Base-by-base conservation (phyloP, 2,888 invertebrate species). In the Ypsolopha sequella region DNA sequence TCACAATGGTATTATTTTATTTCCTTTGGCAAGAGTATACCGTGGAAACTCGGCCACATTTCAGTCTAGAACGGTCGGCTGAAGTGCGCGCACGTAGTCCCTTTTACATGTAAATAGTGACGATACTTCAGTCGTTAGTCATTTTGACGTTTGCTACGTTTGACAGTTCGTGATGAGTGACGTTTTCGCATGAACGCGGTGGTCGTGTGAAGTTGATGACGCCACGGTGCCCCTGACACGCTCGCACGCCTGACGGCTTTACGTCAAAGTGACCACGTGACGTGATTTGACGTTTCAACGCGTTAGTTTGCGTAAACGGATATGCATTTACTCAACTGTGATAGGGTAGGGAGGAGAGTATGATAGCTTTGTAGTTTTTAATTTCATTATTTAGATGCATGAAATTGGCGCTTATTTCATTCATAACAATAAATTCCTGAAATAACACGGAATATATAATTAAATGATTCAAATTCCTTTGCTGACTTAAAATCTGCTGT, bases 41-140 rank as follows among this genome's bases (percentile, higher is more conserved):
- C 63, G 67, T 64, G 65, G 66, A 66, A 66, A 66, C 66, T 67
- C 63, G 64, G 66, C 66, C 71, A 67, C 66, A 71, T 73, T 68
- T 75, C 79, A 81, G 77, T 80, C 73, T 75, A 76, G 73, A 76
- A 68, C 74, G 67, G 71, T 64, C 76, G 69, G 68, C 62, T 70
- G 73, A 56, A 63, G 66, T 63, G 68, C 63, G 68, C 73, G 71
- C 80, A 78, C 78, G 80, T 76, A 59, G 57, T 66, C 39, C 47
- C 3, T 24, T 24, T 24, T 24, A 35, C 6, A 36, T 8, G 36
- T 36, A 47, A 11, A 47, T 10, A 24, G 44, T 24, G 24, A 24
- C 4, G 24, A 45, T 24, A 45, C 13, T 11, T 39, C 6, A 7
- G 6, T 10, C 8, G 10, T 39, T 39, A 24, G 24, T 24, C 24